These are phyloP conservation scores for Enteromius paludinosus DNA, from an alignment of 2,797 vertebrate genomes.

Conservation along the genomic window DNA sequence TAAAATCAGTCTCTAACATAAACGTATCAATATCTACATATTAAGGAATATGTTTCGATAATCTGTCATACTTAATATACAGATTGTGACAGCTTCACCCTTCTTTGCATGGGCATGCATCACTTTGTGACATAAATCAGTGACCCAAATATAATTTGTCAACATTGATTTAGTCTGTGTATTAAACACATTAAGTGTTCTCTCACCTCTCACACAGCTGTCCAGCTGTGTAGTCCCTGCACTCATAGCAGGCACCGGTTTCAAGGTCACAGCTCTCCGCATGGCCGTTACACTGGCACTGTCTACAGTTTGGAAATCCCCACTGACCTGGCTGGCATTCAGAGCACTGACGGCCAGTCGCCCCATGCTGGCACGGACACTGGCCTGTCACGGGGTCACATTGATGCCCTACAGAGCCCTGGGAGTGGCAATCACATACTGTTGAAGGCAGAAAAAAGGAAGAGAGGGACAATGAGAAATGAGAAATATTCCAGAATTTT, in stretches of 20 bases:
- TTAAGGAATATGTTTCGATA: background rate
- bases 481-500: no score
- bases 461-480: background rate
- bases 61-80: background rate
- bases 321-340: constrained; percentile 81
- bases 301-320: constrained; percentile 83
- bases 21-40: background rate
- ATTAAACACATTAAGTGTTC: background rate
- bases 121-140: background rate
- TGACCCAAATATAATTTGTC: background rate
- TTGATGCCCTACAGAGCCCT: constrained; percentile 79
- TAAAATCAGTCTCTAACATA: background rate
- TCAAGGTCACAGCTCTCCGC: constrained; percentile 77
- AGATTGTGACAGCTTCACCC: background rate
- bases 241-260: constrained; percentile 75
- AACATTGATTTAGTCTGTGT: background rate
- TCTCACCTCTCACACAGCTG: constrained; percentile 81
- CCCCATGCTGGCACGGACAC: constrained; percentile 79
- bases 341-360: constrained; percentile 80
- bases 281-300: constrained; percentile 84
- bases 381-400: constrained; percentile 81
- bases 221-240: constrained; percentile 77
- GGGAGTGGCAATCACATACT: constrained; percentile 84
- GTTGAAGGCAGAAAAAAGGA: constrained; percentile 11
- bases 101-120: background rate